Evolutionary conservation across 2,888 invertebrate genomes (phyloP), one percentile per base, ranked within the genome.

Genomic region (Nebria brevicollis): DNA sequence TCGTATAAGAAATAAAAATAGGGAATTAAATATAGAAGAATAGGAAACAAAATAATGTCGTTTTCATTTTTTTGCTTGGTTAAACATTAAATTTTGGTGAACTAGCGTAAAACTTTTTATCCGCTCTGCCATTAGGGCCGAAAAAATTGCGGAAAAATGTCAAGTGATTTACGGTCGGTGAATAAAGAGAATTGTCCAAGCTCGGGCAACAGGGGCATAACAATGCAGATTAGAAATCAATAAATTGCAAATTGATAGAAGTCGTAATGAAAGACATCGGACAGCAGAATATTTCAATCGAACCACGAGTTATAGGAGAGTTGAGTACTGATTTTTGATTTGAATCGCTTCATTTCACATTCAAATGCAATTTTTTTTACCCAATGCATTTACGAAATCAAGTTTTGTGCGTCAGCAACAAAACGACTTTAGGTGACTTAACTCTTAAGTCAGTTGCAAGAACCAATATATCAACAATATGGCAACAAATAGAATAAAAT

Each of bases 201-300:
- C 26, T 25, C 11, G 13, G 25, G 15, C 70, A 70, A 70, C 6
- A 26, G 34, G 70, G 70, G 25, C 70, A 8, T 70, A 70, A 70
- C 70, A 70, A 70, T 70, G 70, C 25, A 70, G 70, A 70, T 70
- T 70, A 70, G 70, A 70, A 70, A 70, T 70, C 70, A 70, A 70
- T 70, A 75, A 64, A 54, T 75, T 43, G 34, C 54, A n/a, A 75
- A 42, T 64, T 75, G 75, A 75, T 43, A 75, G 75, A 43, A 43
- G 15, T 43, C 6, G 64, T 75, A 75, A 75, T 75, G 75, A 75
- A 8, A 13, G 20, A 75, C 70, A 25, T 25, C 26, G 70, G 70
- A 70, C 70, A 70, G 20, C 70, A 20, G 70, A 20, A 70, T 70
- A 70, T 70, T 70, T 70, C 70, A 20, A 70, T 8, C 34, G 70